These are phyloP conservation scores for Rhamnusium bicolor DNA, from an alignment of 2,888 invertebrate genomes.

Conservation along the genomic window DNA sequence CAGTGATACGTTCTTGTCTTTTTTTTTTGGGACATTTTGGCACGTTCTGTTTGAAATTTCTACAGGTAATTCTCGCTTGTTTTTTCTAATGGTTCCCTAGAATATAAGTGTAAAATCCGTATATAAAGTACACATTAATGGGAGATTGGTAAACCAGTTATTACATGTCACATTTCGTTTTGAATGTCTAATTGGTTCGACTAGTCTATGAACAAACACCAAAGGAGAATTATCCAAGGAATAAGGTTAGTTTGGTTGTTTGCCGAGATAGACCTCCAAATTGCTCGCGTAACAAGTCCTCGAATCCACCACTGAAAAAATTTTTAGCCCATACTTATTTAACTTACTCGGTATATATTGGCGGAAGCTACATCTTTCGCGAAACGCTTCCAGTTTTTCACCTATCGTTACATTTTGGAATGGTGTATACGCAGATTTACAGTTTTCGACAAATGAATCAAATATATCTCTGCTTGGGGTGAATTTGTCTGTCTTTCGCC, in stretches of 20 bases:
- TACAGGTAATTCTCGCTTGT: conserved; percentile 58
- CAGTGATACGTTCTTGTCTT: conserved; percentile 57
- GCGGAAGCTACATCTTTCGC: conserved; percentile 38
- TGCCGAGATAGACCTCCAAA: conserved; percentile 56
- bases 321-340: conserved; percentile 55
- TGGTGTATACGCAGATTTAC: conserved; percentile 47
- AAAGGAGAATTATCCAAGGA: conserved; percentile 40
- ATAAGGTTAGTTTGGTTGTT: conserved; percentile 55
- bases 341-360: conserved; percentile 39
- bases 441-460: conserved; percentile 51
- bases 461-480: conserved; percentile 47
- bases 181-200: conserved; percentile 26
- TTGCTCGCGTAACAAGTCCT: conserved; percentile 55
- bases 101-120: conserved; percentile 50
- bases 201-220: conserved; percentile 24
- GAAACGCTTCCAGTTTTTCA: conserved; percentile 48
- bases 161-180: conserved; percentile 34
- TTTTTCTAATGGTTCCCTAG: conserved; percentile 56
- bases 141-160: conserved; percentile 29
- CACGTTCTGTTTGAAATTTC: conserved; percentile 57
- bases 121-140: conserved; percentile 28
- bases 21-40: too few species aligned
- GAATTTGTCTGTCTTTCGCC: conserved; percentile 43
- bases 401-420: conserved; percentile 45
- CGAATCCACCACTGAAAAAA: conserved; percentile 56